Conservation (phyloP, 2,888 invertebrate species). For the Poecilus cupreus region DNA sequence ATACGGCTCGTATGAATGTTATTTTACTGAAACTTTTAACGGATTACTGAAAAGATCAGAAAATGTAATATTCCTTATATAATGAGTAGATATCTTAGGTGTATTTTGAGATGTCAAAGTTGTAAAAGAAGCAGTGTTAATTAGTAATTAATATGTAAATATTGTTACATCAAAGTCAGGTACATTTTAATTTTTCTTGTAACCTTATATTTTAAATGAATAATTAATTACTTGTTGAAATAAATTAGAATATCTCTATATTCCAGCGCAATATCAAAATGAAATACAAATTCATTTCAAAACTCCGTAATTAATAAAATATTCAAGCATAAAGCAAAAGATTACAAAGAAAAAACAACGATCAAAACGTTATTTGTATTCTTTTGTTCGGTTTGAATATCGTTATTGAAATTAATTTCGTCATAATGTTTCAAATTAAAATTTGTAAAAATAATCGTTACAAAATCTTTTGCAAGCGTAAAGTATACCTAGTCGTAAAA, state of each 20-base stretch:
- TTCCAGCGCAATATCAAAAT: background rate
- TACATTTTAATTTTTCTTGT: too few species aligned
- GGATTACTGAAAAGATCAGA: too few species aligned
- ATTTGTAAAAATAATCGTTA: conserved; percentile 29
- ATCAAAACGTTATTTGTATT: conserved; percentile 1
- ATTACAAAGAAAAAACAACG: background rate
- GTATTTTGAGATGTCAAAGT: too few species aligned
- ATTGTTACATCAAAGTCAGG: too few species aligned
- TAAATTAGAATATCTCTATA: background rate
- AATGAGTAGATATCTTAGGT: too few species aligned
- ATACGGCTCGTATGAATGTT: too few species aligned
- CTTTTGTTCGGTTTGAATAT: background rate
- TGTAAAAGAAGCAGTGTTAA: too few species aligned
- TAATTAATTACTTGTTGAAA: background rate
- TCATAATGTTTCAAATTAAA: background rate
- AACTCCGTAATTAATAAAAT: background rate
- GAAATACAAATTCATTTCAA: conserved; percentile 22
- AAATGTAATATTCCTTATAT: too few species aligned
- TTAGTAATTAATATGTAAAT: too few species aligned
- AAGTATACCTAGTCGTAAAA: conserved; percentile 13
- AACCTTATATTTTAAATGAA: too few species aligned
- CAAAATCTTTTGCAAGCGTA: conserved; percentile 20
- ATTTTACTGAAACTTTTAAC: too few species aligned
- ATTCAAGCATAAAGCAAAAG: background rate
- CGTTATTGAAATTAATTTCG: background rate